Evolutionary conservation across 2,113 vertebrate species (phyloP).

Genomic region (Sinocyclocheilus anophthalmus): DNA sequence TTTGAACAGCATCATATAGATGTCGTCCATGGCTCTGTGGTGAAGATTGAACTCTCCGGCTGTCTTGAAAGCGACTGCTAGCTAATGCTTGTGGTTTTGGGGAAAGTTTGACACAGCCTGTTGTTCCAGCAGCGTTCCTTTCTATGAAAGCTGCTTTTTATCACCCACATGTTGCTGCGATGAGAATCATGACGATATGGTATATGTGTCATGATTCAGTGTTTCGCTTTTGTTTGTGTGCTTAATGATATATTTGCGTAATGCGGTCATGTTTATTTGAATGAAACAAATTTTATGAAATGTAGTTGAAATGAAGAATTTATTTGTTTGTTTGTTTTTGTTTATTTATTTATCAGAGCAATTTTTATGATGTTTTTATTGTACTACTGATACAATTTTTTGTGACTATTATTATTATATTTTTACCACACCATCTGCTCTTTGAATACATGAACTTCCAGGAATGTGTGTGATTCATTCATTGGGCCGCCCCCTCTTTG

Average conservation of each 20-base stretch:
- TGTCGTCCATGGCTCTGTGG: background rate
- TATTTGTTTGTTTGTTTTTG: background rate
- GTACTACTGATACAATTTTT: too few species aligned
- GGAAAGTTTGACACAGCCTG: conserved; percentile 11
- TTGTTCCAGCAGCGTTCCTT: background rate
- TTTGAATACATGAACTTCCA: background rate
- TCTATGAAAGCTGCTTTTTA: conserved; percentile 9
- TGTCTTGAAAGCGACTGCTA: background rate
- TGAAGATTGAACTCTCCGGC: background rate
- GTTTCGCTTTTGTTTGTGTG: background rate
- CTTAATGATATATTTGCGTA: background rate
- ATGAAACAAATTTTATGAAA: background rate
- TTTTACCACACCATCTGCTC: background rate
- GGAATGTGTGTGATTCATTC: conserved; percentile 22
- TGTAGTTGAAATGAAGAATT: background rate
- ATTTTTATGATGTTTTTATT: too few species aligned
- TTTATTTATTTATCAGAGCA: too few species aligned
- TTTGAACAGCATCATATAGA: background rate
- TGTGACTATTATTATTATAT: background rate
- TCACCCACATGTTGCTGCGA: background rate
- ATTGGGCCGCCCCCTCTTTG: conserved; percentile 51
- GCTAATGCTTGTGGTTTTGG: background rate
- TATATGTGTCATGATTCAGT: background rate
- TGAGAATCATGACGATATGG: conserved; percentile 5
- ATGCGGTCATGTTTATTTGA: background rate